Conservation (phyloP, 2,797 vertebrate genomes). For the Amblyraja radiata region DNA sequence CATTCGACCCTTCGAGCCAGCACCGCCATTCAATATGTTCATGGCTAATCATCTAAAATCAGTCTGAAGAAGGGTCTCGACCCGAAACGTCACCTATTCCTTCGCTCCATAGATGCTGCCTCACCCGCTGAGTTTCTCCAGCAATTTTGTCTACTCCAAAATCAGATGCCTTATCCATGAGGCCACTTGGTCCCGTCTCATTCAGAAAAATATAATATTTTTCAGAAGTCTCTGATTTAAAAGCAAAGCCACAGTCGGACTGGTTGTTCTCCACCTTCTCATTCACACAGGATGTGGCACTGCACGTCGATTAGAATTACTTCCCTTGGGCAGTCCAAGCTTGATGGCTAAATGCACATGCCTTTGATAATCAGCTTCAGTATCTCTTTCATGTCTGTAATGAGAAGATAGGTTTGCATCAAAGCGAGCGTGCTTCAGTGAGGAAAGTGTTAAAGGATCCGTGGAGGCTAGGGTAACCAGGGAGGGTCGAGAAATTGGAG, state of each 20-base stretch:
- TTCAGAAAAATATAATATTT: constrained; percentile 9
- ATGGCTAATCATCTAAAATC: no score
- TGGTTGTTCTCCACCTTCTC: constrained; percentile 18
- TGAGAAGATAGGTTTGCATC: constrained; percentile 54
- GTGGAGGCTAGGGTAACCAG: constrained; percentile 47
- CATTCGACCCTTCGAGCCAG: no score
- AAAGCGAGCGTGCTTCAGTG: constrained; percentile 54
- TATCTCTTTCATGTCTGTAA: constrained; percentile 64
- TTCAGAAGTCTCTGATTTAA: constrained; percentile 1
- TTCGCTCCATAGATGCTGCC: no score
- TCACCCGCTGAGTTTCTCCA: no score
- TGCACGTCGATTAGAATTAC: constrained; percentile 52
- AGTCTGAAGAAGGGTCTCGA: no score
- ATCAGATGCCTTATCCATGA: no score
- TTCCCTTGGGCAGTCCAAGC: constrained; percentile 50
- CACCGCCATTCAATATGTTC: no score
- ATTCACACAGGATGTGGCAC: constrained; percentile 22
- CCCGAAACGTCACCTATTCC: no score
- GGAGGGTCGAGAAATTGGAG: constrained; percentile 51
- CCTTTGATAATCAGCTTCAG: constrained; percentile 62
- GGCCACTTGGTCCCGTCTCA: neutral
- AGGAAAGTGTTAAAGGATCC: constrained; percentile 55
- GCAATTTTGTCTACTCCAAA: no score
- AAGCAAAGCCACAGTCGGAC: neutral
- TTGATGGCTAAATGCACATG: constrained; percentile 50